Base-by-base conservation (phyloP, 2,113 vertebrate genomes). In the Abramis brama region DNA sequence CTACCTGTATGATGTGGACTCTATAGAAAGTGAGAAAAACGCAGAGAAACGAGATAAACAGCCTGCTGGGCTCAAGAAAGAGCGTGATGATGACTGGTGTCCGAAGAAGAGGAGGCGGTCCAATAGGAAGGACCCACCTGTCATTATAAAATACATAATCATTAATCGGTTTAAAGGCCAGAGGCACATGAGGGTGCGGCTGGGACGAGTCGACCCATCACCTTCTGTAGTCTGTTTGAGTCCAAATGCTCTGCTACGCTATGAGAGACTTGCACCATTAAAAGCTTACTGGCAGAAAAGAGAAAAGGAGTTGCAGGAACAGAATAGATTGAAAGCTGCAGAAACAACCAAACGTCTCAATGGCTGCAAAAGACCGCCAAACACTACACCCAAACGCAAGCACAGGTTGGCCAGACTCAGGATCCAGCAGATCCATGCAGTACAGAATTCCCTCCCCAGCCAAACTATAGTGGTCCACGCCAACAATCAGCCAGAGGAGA, bases 91-190 rank as follows among this genome's bases (percentile, higher is more conserved):
- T 0, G 98, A 99, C 92, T 99, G 98, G 98, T 98, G 97, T 88
- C 98, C 98, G 23, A 99, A 99, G 93, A 99, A 99, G 86, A 95
- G 97, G 50, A 94, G 98, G 93, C 98, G 99, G 96, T 97, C 97
- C 81, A 97, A 95, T 87, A 97, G 97, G 75, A 99, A 98, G 92
- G 98, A 99, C 89, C 97, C 97, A 7, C 98, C 98, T 0, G 97
- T 99, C 87, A 97, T 99, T 91, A 99, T 99, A 91, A 99, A 99
- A 92, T 99, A 99, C 90, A 99, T 99, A 87, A 99, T 99, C 89
- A 99, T 99, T 93, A 99, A 99, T 93, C 96, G 98, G 89, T 99
- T 99, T 93, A 99, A 99, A 96, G 98, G 98, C 89, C 97, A 99
- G 91, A 98, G 97, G 92, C 96, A 98, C 93, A 99, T 99, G 98